Evolutionary conservation across 2,797 vertebrate species (phyloP).

Genomic region (Takifugu ocellatus): DNA sequence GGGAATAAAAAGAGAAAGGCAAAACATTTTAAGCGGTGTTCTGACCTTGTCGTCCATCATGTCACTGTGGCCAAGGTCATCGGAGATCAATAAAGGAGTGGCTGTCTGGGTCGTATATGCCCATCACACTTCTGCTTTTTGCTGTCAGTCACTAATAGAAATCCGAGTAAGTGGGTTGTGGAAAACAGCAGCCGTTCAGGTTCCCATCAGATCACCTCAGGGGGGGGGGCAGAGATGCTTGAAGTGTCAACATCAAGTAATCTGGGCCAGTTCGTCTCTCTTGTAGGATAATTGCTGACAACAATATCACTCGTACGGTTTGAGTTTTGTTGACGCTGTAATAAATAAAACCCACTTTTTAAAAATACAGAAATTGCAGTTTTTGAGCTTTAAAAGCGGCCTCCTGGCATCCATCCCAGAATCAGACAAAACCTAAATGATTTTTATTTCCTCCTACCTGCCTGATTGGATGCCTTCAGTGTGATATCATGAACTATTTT

Average conservation of each 20-base stretch:
- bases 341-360: neutral
- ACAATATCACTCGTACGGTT: neutral
- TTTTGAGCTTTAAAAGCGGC: too few species aligned
- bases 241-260: constrained; percentile 49
- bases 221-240: constrained; percentile 31
- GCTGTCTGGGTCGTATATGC: constrained; percentile 40
- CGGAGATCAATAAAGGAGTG: constrained; percentile 56
- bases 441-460: constrained; percentile 6
- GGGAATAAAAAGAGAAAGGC: constrained; percentile 28
- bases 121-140: constrained; percentile 26
- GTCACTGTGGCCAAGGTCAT: constrained; percentile 55
- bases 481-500: constrained; percentile 27
- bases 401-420: neutral
- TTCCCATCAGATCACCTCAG: constrained; percentile 55
- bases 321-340: neutral
- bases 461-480: constrained; percentile 6
- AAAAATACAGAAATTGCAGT: neutral
- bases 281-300: constrained; percentile 5
- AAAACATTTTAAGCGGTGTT: constrained; percentile 18
- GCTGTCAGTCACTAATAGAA: constrained; percentile 19
- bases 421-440: neutral
- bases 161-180: constrained; percentile 37
- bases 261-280: constrained; percentile 16
- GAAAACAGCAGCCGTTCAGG: constrained; percentile 66
- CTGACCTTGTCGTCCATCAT: constrained; percentile 38